A percentile compares a stretch with the other conserved stretches of the same genome.
Evolutionary conservation across 2,888 invertebrate genomes (phyloP).

Genomic region (Brachyopa scutellaris): DNA sequence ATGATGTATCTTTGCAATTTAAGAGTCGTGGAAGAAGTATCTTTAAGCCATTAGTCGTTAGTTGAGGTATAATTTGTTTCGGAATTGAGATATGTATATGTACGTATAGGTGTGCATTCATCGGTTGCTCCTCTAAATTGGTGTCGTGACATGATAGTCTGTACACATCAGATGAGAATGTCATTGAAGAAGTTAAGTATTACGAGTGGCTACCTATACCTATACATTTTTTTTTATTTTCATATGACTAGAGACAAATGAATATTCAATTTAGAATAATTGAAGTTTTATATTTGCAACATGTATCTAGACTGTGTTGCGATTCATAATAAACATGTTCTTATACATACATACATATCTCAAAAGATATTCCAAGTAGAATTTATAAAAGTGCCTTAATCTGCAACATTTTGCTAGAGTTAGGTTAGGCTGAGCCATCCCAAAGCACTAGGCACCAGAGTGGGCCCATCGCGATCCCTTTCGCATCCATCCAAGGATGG

Average conservation of each 20-base stretch:
- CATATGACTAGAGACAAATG: background rate
- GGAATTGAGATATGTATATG: conserved; percentile 62
- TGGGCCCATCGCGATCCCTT: too few species aligned
- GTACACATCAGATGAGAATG: conserved; percentile 12
- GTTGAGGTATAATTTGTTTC: conserved; percentile 68
- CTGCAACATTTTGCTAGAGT: too few species aligned
- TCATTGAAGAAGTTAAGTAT: conserved; percentile 46
- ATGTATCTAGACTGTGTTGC: background rate
- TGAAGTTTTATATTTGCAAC: background rate
- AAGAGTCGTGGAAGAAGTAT: conserved; percentile 57
- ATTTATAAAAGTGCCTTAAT: too few species aligned
- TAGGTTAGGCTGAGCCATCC: too few species aligned
- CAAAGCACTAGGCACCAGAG: too few species aligned
- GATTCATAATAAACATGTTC: too few species aligned
- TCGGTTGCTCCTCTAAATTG: conserved; percentile 34
- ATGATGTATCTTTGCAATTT: conserved; percentile 64
- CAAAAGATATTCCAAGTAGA: too few species aligned
- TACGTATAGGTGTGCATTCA: conserved; percentile 11
- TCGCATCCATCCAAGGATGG: too few species aligned
- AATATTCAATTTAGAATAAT: too few species aligned
- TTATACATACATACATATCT: too few species aligned
- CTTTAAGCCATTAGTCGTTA: conserved; percentile 58
- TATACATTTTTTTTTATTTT: conserved; percentile 8
- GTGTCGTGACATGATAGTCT: conserved; percentile 57
- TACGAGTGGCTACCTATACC: too few species aligned